Evolutionary conservation across 2,888 invertebrate species (phyloP), one percentile per base, ranked within the genome.

Genomic region (Amphipyra berbera): DNA sequence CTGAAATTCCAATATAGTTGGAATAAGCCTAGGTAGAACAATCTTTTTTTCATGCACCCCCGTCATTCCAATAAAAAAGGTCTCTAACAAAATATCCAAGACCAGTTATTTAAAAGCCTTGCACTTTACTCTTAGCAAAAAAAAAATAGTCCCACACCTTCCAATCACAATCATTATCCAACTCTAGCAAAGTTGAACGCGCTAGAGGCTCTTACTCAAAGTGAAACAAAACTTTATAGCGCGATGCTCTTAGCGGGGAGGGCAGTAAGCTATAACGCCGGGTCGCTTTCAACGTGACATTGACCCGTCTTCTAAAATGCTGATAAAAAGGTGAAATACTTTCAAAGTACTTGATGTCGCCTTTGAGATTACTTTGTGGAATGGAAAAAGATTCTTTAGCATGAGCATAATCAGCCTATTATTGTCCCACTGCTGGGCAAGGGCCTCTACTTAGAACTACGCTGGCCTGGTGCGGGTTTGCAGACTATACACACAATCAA

Each of bases 171-270:
- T 61, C 41, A 56, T 53, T 71, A 55, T 30, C 21, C n/a, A 54
- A 52, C 41, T 55, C 14, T 3, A 14, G 27, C 30, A 46, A 63
- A 68, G 59, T 68, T 71, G 48, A 73, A 68, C 46, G 56, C 68
- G 65, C 79, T 64, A 41, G 46, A 48, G 61, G 50, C 54, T 68
- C 47, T 61, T 50, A 67, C 46, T 62, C 66, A 58, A 64, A 79
- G 74, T 79, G 79, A 77, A 82, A 81, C 81, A 78, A 83, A 83
- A 79, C 77, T 84, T 86, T 85, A 86, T 84, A 73, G 80, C 76
- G 64, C 61, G 76, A 81, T 79, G 85, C 86, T 86, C 77, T 86
- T 83, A 86, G 82, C 79, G 69, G 68, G 61, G 40, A 8, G 56
- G 76, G 68, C 79, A 79, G 73, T 70, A 61, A 73, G 74, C 75